Percentiles rank a stretch among this genome's conserved stretches.
phyloP scores from a whole-genome alignment of 1,140 invertebrate genomes.

The Neodiprion pinetum region DNA sequence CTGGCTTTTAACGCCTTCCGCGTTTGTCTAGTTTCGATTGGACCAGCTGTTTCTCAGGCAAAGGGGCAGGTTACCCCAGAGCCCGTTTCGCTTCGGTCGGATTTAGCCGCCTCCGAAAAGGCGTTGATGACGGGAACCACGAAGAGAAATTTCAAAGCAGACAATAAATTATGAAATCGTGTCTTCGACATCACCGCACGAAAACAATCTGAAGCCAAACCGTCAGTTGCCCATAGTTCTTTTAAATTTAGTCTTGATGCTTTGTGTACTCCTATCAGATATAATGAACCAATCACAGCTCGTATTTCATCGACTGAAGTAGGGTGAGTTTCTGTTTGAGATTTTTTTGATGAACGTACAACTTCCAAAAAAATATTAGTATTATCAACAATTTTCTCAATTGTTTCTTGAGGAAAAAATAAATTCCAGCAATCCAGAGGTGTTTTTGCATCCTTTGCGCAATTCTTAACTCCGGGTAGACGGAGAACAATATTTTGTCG shows the following conservation, averaged over 20 bases:
- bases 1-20: no score
- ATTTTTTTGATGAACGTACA: slow-evolving; percentile 6
- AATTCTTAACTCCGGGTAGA: slow-evolving; percentile 8
- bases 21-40: no score
- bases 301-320: slow-evolving; percentile 19
- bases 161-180: slow-evolving; percentile 30
- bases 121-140: no score
- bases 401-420: slow-evolving; percentile 19
- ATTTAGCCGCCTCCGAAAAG: no score
- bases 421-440: slow-evolving; percentile 16
- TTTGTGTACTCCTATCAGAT: slow-evolving; percentile 26
- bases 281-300: slow-evolving; percentile 16
- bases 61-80: no score
- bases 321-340: slow-evolving; percentile 17
- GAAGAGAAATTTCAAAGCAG: slow-evolving; percentile 24
- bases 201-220: slow-evolving; percentile 34
- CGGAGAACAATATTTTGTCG: slow-evolving; percentile 15
- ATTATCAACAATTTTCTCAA: slow-evolving; percentile 18
- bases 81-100: no score
- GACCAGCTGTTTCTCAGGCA: no score
- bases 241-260: slow-evolving; percentile 26
- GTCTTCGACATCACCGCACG: slow-evolving; percentile 27
- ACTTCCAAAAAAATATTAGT: slow-evolving; percentile 20
- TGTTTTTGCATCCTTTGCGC: slow-evolving; percentile 12
- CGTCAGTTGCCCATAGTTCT: slow-evolving; percentile 39